Evolutionary conservation across 2,113 vertebrate species (phyloP), one percentile per base, ranked within the genome.

Genomic region (Ariopsis seemanni): DNA sequence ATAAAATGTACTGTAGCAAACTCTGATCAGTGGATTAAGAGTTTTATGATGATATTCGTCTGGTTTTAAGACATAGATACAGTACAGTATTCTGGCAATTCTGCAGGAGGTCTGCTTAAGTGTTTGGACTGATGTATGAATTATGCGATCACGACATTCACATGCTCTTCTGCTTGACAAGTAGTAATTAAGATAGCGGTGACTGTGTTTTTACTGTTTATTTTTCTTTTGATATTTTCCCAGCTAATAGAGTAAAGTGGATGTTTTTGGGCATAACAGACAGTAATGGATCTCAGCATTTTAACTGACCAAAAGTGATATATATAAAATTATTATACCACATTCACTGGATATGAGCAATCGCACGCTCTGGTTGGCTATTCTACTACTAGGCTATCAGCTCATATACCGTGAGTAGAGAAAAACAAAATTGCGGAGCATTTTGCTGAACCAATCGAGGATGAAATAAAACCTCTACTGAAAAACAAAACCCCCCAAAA

Each of bases 131-230:
- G 94, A 80, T 14, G 18, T 87, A 86, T 88, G 89, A 93, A 93
- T 94, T 92, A 94, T 87, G 86, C 91, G 87, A 93, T 93, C 94
- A 94, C 82, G 90, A 89, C 87, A 88, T 93, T 93, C 93, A 93
- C 93, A 93, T 91, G 92, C 84, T 89, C 91, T 92, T 84, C 88
- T 91, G 91, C 83, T 90, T 74, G 85, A 89, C 92, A 92, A 93
- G 92, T 93, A 92, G 86, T 80, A 75, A 65, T 14, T 67, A 50
- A 50, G 71, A 88, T 85, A 75, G 83, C 57, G 12, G 6, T 48
- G 48, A 42, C 71, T 48, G 18, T 74, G 18, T 25, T 77, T 77
- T 25, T 10, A 77, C 34, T 42, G 34, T 42, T 42, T 42, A 42
- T 42, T 53, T 77, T 20, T 9, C 42, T n/a, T 53, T 52, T 53